Base-by-base conservation (phyloP, 2,113 vertebrate species). In the Strix aluco region DNA sequence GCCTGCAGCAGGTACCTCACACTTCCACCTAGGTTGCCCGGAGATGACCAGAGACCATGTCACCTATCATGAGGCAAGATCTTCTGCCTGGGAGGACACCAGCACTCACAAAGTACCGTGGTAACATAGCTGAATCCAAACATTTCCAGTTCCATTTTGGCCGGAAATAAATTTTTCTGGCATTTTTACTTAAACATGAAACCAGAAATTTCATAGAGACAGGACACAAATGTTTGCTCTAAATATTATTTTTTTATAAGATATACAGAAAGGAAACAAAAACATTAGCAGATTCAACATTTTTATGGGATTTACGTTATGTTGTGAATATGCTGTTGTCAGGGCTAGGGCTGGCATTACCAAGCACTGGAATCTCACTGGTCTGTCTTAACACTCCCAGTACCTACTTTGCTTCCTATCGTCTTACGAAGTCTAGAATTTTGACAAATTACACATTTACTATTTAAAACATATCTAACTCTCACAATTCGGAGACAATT, bases 121-220 rank as follows among this genome's bases (percentile, higher is more conserved):
- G 29, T 1, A 7, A 55, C 2, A 0, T 1, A 30, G 4, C 52
- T 8, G 5, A 62, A 26, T 7, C 27, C 38, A 58, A 49, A 81
- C 3, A 0, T 9, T 44, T 27, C 36, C 66, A 65, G 15, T 11
- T 19, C 19, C 3, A 1, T 63, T n/a, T 13, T 19, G 34, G 34
- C 25, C 20, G 51, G 13, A 66, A 75, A 70, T 2, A 49, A 3
- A 20, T 30, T 5, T 5, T 61, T 65, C 51, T 27, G 38, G 5
- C 14, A 16, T 40, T 78, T 49, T 66, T 70, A 3, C 21, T 79
- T 14, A 15, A 77, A 55, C 10, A 3, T 2, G 21, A 70, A 61
- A 66, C 4, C 57, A 46, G 47, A 46, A 23, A 34, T 62, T 78
- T 49, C 62, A 78, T 0, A 49, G 13, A 88, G 32, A 20, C 1